These are phyloP conservation scores for Anoplopoma fimbria DNA, from an alignment of 2,113 vertebrate species.

Conservation along the genomic window DNA sequence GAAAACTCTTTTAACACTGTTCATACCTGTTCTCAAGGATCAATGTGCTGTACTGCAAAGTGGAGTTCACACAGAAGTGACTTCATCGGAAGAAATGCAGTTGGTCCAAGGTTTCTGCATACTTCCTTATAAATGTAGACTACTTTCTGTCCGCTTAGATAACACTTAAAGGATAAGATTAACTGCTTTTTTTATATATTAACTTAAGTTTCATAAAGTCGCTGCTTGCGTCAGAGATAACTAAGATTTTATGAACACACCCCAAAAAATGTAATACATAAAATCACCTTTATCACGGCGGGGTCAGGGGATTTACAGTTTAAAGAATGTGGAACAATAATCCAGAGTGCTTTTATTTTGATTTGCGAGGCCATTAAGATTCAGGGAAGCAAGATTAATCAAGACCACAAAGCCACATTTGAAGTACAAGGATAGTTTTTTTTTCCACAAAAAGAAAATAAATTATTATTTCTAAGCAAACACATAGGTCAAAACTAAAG, in stretches of 20 bases:
- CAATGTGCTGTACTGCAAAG: not conserved
- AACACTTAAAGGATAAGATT: not conserved
- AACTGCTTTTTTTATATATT: not conserved
- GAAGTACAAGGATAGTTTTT: not conserved
- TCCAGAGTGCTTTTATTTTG: not conserved
- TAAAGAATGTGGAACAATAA: not conserved
- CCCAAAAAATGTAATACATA: not conserved
- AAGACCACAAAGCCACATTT: not conserved
- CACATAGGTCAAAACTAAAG: not conserved
- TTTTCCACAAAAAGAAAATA: not conserved
- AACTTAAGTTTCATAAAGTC: not conserved
- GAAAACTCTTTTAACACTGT: slow-evolving; percentile 20
- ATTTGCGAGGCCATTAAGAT: not conserved
- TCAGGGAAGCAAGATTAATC: too few relatives aligned
- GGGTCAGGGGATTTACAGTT: not conserved
- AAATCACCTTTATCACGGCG: not conserved
- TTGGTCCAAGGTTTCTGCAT: not conserved
- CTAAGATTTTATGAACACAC: not conserved
- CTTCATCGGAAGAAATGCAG: not conserved
- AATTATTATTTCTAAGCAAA: not conserved
- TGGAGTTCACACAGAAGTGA: not conserved
- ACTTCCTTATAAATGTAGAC: not conserved
- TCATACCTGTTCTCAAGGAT: not conserved
- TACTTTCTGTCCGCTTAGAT: not conserved
- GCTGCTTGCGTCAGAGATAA: not conserved